phyloP scores from a whole-genome alignment of 2,797 vertebrate species.

The Scomberomorus guttatus region DNA sequence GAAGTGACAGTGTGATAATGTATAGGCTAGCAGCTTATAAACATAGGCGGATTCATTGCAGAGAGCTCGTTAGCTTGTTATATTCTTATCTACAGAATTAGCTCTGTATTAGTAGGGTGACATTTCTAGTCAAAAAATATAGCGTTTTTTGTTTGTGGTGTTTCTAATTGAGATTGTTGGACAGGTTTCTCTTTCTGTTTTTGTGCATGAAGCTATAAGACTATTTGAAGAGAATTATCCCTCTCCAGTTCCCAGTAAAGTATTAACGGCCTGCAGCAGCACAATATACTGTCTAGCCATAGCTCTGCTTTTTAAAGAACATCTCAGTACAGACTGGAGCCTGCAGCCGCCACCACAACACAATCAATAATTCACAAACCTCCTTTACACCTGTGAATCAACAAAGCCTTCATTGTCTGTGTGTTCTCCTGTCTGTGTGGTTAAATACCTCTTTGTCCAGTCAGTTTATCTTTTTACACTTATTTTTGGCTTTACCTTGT shows the following conservation, averaged over 20 bases:
- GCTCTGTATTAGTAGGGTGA: too few species aligned
- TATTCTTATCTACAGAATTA: not conserved
- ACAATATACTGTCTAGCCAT: conserved; percentile 37
- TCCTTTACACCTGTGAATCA: conserved; percentile 51
- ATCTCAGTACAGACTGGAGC: conserved; percentile 54
- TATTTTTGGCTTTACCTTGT: not conserved
- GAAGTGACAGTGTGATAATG: not conserved
- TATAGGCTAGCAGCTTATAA: not conserved
- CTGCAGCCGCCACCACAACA: conserved; percentile 39
- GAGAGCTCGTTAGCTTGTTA: not conserved
- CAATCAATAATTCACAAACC: conserved; percentile 69
- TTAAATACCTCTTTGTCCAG: conserved; percentile 18
- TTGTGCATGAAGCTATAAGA: not conserved
- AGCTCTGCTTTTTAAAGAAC: conserved; percentile 57
- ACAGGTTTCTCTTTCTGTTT: not conserved
- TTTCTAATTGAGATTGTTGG: not conserved
- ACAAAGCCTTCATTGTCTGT: conserved; percentile 22
- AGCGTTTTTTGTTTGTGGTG: not conserved
- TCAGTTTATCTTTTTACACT: conserved; percentile 5
- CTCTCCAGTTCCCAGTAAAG: conserved; percentile 22
- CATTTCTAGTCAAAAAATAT: not conserved
- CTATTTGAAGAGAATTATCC: not conserved
- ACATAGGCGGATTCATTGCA: not conserved
- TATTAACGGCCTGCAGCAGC: conserved; percentile 45
- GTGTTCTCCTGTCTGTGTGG: not conserved